Base-by-base conservation (phyloP, 2,113 vertebrate species). In the Furnarius figulus region DNA sequence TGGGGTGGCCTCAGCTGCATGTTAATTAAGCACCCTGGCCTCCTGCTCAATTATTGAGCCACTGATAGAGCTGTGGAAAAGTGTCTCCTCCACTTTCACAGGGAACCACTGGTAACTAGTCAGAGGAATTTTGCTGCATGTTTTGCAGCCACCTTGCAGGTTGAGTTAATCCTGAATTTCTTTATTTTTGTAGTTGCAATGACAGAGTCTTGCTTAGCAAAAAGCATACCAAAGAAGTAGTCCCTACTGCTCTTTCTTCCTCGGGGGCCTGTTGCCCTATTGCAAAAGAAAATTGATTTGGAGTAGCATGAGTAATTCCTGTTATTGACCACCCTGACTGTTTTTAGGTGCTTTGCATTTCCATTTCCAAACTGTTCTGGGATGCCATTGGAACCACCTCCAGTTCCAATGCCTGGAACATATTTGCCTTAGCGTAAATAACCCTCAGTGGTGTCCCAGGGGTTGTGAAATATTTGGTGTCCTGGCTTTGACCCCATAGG, bases 381-480 rank as follows among this genome's bases (percentile, higher is more conserved):
- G 17, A 75, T 78, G 49, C 42, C 24, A 6, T 14, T 52, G 37
- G 46, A 31, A 6, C 59, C 33, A 40, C 52, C 59, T 87, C 47
- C 47, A 72, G 7, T 40, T 63, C 17, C 4, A 5, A 7, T 72
- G 53, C 35, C 76, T 62, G 49, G 71, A 86, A 90, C 39, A 25
- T 65, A 20, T 47, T 53, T 90, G 44, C 67, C 49, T 83, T 79
- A 67, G 80, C 63, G 9, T 93, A 91, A 96, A 94, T 59, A 86
- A 73, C 62, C 58, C 62, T 23, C 1, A 1, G 46, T 63, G 17
- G 17, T 85, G 25, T 25, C 17, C 18, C 1, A 23, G 47, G 72
- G 23, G 67, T 95, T 94, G 87, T 58, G 87, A 94, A 96, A 93
- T 76, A 33, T 95, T 91, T 92, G 84, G 72, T 89, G 49, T 88